phyloP scores from a whole-genome alignment of 2,797 vertebrate genomes.

The Pseudochromis fuscus region DNA sequence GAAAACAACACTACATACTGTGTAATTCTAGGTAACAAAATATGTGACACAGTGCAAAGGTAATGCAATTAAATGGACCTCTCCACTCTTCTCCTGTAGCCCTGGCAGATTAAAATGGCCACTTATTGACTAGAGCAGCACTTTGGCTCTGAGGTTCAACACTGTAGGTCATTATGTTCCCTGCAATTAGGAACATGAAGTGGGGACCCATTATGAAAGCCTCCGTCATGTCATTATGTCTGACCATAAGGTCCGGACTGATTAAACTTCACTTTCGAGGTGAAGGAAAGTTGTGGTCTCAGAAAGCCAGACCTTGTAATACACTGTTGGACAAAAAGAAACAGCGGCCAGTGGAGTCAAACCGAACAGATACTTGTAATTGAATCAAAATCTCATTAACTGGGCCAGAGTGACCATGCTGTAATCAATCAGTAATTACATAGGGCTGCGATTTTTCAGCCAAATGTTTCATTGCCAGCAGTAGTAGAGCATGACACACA shows the following conservation, averaged over 20 bases:
- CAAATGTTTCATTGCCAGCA: slow-evolving; percentile 34
- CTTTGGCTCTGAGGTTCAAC: slow-evolving; percentile 69
- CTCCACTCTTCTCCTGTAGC: slow-evolving; percentile 49
- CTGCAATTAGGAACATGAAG: slow-evolving; percentile 78
- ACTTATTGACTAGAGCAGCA: slow-evolving; percentile 77
- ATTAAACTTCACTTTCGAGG: slow-evolving; percentile 44
- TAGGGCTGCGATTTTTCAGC: slow-evolving; percentile 41
- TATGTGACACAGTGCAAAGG: slow-evolving; percentile 36
- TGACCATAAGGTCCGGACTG: slow-evolving; percentile 42
- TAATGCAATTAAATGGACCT: slow-evolving; percentile 57
- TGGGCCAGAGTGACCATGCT: slow-evolving; percentile 20
- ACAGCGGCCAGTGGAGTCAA: slow-evolving; percentile 21
- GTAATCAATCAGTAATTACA: slow-evolving; percentile 53
- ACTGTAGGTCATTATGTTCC: slow-evolving; percentile 67
- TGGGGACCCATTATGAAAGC: slow-evolving; percentile 67
- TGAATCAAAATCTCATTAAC: slow-evolving; percentile 56
- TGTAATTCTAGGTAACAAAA: slow-evolving; percentile 20
- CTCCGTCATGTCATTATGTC: slow-evolving; percentile 68
- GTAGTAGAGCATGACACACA: background rate
- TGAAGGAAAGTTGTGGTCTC: background rate
- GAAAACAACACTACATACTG: slow-evolving; percentile 5
- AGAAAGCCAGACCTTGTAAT: slow-evolving; percentile 28
- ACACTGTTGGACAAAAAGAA: slow-evolving; percentile 22
- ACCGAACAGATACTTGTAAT: slow-evolving; percentile 43
- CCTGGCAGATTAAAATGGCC: slow-evolving; percentile 71